Conservation (phyloP, 2,797 vertebrate species). For the Girardinus metallicus region DNA sequence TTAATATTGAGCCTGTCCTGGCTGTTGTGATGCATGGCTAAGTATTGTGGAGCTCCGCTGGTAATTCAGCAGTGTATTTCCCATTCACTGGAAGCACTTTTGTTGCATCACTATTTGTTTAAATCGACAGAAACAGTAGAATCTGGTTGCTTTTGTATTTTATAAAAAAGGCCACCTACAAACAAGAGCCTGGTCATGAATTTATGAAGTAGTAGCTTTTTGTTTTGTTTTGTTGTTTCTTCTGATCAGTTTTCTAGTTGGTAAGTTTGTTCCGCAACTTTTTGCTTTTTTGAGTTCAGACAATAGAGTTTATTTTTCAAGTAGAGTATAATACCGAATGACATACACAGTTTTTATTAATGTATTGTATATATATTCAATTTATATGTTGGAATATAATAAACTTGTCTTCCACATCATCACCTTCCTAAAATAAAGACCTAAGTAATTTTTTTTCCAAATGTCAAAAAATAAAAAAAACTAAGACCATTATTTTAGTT, state of each 20-base stretch:
- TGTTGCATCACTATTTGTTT: slow-evolving; percentile 81
- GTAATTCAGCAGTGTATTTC: slow-evolving; percentile 72
- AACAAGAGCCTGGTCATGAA: slow-evolving; percentile 73
- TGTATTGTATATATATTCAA: neutral
- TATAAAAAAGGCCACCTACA: slow-evolving; percentile 73
- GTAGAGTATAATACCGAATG: neutral
- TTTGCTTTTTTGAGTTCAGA: neutral
- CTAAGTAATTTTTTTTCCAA: too few relatives aligned
- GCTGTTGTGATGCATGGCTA: slow-evolving; percentile 82
- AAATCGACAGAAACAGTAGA: slow-evolving; percentile 76
- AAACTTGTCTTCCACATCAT: neutral
- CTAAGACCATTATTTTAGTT: too few relatives aligned
- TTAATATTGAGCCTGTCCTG: slow-evolving; percentile 83
- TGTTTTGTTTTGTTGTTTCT: slow-evolving; percentile 60
- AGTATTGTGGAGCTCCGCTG: slow-evolving; percentile 70
- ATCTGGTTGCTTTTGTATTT: slow-evolving; percentile 72
- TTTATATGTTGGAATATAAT: neutral
- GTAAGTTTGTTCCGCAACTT: neutral
- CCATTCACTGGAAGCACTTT: slow-evolving; percentile 76
- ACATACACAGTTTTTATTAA: neutral
- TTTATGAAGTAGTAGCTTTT: slow-evolving; percentile 65
- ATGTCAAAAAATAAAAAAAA: too few relatives aligned
- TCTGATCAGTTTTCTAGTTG: neutral
- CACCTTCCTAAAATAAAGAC: too few relatives aligned
- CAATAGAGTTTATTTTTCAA: neutral